Percentiles rank a stretch among this genome's conserved stretches.
Conservation (phyloP, 1,140 invertebrate genomes). For the Gonatopus flavifemur region DNA sequence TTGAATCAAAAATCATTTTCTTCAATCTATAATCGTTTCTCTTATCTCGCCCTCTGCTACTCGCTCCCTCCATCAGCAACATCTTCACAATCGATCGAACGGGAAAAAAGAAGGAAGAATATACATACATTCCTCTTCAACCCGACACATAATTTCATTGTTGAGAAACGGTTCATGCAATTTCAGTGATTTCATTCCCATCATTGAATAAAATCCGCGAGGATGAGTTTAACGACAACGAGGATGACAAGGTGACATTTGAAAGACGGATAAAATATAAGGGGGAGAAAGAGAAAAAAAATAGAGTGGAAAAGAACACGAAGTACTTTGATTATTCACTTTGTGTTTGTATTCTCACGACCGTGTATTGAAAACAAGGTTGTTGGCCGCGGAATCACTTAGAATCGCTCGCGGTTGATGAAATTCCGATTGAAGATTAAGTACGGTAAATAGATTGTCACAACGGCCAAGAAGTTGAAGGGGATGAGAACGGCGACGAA, state of each 20-base stretch:
- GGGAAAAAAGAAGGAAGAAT: too few relatives aligned
- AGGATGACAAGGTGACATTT: too few relatives aligned
- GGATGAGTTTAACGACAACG: neutral
- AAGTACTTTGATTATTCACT: conserved; percentile 23
- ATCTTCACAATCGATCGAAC: too few relatives aligned
- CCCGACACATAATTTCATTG: too few relatives aligned
- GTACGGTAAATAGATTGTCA: conserved; percentile 27
- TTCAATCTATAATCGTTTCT: too few relatives aligned
- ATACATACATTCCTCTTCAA: too few relatives aligned
- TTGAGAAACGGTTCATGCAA: too few relatives aligned
- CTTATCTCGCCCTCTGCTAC: too few relatives aligned
- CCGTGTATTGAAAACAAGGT: conserved; percentile 17
- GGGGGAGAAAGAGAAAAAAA: neutral
- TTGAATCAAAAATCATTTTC: too few relatives aligned
- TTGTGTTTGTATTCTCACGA: conserved; percentile 21
- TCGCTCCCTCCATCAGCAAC: too few relatives aligned
- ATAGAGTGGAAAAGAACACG: neutral
- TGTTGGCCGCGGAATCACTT: conserved; percentile 11
- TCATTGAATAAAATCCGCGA: neutral
- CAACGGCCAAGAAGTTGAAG: too few relatives aligned
- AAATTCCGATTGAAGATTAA: conserved; percentile 38
- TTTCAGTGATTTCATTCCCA: neutral
- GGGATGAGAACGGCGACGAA: neutral
- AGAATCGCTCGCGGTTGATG: conserved; percentile 28
- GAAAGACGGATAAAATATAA: too few relatives aligned